phyloP scores from a whole-genome alignment of 2,888 invertebrate genomes.

The Latrodectus hesperus region DNA sequence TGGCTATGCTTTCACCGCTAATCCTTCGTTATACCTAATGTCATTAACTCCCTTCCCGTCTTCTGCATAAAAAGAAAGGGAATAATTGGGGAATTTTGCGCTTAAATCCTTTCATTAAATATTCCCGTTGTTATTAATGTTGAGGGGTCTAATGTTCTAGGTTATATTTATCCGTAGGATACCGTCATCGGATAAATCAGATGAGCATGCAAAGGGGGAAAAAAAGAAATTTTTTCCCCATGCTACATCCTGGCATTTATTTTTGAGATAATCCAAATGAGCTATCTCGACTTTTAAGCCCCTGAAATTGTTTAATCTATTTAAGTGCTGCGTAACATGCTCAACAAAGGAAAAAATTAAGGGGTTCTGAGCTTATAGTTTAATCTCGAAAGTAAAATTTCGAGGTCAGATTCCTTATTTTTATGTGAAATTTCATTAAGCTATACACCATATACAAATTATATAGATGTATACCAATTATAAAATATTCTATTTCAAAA shows the following conservation, averaged over 20 bases:
- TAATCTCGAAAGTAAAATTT: background rate
- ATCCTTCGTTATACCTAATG: slow-evolving; percentile 67
- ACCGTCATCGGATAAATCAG: slow-evolving; percentile 50
- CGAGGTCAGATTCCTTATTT: slow-evolving; percentile 8
- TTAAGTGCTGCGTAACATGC: slow-evolving; percentile 62
- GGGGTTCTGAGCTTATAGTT: background rate
- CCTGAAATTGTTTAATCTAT: slow-evolving; percentile 66
- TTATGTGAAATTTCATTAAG: background rate
- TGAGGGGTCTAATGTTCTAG: slow-evolving; percentile 50
- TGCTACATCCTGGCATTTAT: slow-evolving; percentile 42
- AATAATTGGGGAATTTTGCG: slow-evolving; percentile 58
- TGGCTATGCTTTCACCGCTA: slow-evolving; percentile 44
- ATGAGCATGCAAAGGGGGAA: background rate
- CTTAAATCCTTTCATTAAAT: slow-evolving; percentile 68
- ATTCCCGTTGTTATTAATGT: slow-evolving; percentile 68
- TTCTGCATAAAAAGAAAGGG: slow-evolving; percentile 41
- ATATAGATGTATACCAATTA: too few species aligned
- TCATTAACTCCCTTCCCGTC: slow-evolving; percentile 60
- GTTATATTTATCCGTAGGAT: slow-evolving; percentile 50
- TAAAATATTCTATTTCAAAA: too few species aligned
- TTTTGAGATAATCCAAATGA: slow-evolving; percentile 65
- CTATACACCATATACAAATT: too few species aligned
- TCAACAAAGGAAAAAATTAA: background rate
- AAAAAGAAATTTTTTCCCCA: slow-evolving; percentile 28
- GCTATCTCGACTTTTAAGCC: slow-evolving; percentile 64